Evolutionary conservation across 2,797 vertebrate species (phyloP).

Genomic region (Erethizon dorsatum): DNA sequence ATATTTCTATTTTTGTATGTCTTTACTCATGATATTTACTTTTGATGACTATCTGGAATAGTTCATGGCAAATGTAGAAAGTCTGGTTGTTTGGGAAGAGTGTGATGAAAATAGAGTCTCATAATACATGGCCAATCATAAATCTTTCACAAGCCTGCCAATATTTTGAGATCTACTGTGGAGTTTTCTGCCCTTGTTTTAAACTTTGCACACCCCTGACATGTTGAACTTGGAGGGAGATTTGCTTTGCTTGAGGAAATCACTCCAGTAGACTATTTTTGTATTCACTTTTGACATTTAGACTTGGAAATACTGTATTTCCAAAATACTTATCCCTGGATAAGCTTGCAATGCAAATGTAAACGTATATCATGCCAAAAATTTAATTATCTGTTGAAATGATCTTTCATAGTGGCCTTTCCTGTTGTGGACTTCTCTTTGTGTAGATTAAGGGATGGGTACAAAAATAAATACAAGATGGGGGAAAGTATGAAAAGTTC

Average conservation of each 20-base stretch:
- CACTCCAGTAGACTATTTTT: constrained; percentile 76
- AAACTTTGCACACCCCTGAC: constrained; percentile 42
- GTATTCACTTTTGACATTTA: constrained; percentile 69
- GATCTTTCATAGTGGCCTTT: neutral
- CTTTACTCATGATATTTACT: constrained; percentile 74
- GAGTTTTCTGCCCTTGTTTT: constrained; percentile 61
- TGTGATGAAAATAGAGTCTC: constrained; percentile 76
- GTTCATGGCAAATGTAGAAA: constrained; percentile 70
- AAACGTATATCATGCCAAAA: neutral
- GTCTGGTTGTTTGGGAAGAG: constrained; percentile 65
- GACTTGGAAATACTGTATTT: constrained; percentile 69
- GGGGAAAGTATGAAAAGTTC: neutral
- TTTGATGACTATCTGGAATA: constrained; percentile 60
- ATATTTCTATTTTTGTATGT: constrained; percentile 72
- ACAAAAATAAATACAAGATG: constrained; percentile 11
- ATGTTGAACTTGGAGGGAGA: constrained; percentile 68
- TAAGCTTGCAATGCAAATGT: neutral
- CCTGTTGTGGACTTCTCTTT: neutral
- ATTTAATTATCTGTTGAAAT: neutral
- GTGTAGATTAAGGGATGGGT: neutral
- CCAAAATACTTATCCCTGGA: constrained; percentile 29
- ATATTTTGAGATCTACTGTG: constrained; percentile 60
- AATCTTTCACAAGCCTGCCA: constrained; percentile 70
- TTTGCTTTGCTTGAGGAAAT: constrained; percentile 81
- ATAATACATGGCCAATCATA: neutral